A percentile compares a stretch with the other conserved stretches of the same genome.
These are phyloP conservation scores for Trachelus stipa DNA, from an alignment of 2,888 invertebrate species.

Conservation along the genomic window DNA sequence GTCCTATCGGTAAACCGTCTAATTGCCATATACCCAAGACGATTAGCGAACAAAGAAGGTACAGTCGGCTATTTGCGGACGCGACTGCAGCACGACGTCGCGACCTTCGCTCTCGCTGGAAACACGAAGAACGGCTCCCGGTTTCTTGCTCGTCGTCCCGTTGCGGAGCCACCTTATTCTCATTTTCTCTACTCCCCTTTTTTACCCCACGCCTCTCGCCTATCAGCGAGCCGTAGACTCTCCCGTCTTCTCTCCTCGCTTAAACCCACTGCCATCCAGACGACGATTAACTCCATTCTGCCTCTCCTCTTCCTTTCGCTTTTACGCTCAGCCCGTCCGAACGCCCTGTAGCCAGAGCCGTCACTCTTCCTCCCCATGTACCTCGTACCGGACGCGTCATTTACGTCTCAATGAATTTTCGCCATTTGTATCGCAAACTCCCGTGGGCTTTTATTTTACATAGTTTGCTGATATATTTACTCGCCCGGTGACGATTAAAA, in stretches of 20 bases:
- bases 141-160: slow-evolving; percentile 32
- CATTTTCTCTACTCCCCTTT: neutral
- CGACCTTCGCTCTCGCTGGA: slow-evolving; percentile 44
- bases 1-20: slow-evolving; percentile 18
- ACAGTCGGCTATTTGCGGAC: slow-evolving; percentile 49
- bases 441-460: neutral
- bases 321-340: neutral
- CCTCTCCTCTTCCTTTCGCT: neutral
- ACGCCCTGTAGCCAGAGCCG: neutral
- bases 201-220: neutral
- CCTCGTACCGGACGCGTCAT: neutral
- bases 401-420: too few species aligned
- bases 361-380: neutral
- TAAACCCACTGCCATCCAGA: neutral
- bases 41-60: slow-evolving; percentile 51
- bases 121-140: slow-evolving; percentile 41
- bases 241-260: neutral
- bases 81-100: slow-evolving; percentile 32
- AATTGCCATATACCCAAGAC: slow-evolving; percentile 40
- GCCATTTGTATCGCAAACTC: neutral
- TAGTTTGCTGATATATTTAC: neutral
- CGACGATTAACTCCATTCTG: neutral
- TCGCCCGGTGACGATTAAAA: neutral
- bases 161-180: neutral
- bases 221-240: neutral